Base-by-base conservation (phyloP, 2,113 vertebrate species). In the Syngnathus scovelli region DNA sequence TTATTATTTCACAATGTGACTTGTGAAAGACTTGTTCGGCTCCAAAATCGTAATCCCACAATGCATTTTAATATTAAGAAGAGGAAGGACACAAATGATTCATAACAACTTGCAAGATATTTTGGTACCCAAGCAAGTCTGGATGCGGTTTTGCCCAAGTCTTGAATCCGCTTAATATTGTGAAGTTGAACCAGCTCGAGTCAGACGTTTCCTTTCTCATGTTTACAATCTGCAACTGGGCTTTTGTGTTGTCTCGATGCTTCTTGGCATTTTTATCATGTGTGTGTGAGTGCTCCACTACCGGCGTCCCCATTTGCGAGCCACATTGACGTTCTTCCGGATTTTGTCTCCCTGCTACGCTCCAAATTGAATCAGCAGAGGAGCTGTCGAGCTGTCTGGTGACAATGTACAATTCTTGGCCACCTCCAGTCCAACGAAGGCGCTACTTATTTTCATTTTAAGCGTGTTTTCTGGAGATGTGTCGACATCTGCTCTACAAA, bases 291-390 rank as follows among this genome's bases (percentile, higher is more conserved):
- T 49, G 49, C 19, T 51, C 13, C 27, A 3, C 27, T 33, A 33
- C 27, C 19, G 49, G 27, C 37, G 41, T n/a, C 59, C 54, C 13
- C 21, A 12, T 27, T 16, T 13, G 5, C 8, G 23, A 37, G 55
- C 12, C 56, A 19, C 7, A 19, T 36, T 39, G 44, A 15, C 19
- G n/a, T 11, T 44, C 38, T 62, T 23, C 39, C 60, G 15, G 19
- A 21, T 21, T 16, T 13, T 43, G 38, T 13, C n/a, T 41, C 38
- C 38, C 48, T 6, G 36, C 48, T 19, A 18, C 46, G 15, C 48
- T 66, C 36, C 64, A 51, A 66, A 66, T 52, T 52, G 18, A 66
- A 66, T 66, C 64, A 38, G 19, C 62, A 63, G 13, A 61, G 59
- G 59, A 39, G 27, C 39, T 16, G 39, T 19, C 18, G 33, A 38